Percentiles rank a stretch among this genome's conserved stretches.
phyloP scores from a whole-genome alignment of 2,888 invertebrate species.

The Polymixis lichenea region DNA sequence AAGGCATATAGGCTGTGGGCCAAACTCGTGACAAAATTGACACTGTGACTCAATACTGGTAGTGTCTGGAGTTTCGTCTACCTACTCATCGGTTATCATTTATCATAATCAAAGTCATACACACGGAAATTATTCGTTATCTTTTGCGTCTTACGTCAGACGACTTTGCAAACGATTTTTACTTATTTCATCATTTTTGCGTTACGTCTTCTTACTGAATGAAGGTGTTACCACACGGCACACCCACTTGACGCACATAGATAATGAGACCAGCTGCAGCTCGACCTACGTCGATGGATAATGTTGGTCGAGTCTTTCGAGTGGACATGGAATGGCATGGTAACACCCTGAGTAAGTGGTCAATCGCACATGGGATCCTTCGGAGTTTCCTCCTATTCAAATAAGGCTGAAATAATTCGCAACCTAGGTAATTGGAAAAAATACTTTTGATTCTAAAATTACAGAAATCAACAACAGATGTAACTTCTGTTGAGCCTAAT shows the following conservation, averaged over 20 bases:
- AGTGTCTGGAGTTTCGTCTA: constrained; percentile 16
- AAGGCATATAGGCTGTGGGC: too few species aligned
- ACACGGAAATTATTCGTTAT: constrained; percentile 31
- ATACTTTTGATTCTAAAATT: too few species aligned
- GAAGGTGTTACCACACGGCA: not conserved
- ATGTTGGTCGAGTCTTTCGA: not conserved
- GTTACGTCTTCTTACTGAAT: not conserved
- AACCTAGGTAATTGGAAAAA: too few species aligned
- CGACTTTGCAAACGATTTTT: not conserved
- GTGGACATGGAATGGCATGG: not conserved
- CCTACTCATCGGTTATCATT: constrained; percentile 23
- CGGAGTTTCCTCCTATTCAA: not conserved
- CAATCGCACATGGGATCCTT: not conserved
- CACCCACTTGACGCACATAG: not conserved
- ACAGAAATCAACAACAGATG: too few species aligned
- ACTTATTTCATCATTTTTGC: constrained; percentile 16
- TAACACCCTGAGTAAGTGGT: not conserved
- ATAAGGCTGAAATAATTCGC: not conserved
- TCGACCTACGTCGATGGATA: not conserved
- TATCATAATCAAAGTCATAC: constrained; percentile 15
- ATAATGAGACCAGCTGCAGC: not conserved
- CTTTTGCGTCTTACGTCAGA: constrained; percentile 21
- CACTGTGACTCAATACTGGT: not conserved
- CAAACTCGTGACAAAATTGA: not conserved
- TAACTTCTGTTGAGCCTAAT: not conserved